Conservation (phyloP, 2,888 invertebrate species). For the Papilio protenor region DNA sequence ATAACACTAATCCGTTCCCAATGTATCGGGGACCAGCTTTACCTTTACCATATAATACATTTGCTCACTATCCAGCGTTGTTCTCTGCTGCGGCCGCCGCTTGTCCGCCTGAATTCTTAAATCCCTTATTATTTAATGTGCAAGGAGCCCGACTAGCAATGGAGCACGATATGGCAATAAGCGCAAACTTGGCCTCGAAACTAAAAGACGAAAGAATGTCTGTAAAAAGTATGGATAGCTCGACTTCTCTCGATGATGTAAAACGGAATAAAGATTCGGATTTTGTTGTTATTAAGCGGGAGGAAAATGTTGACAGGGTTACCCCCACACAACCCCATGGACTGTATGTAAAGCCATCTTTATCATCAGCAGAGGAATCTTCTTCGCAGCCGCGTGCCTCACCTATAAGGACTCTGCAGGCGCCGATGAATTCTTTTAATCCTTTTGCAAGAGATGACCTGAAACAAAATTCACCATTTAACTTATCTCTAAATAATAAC, state of each 20-base stretch:
- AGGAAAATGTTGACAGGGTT: conserved; percentile 75
- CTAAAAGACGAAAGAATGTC: conserved; percentile 79
- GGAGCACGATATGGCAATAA: conserved; percentile 82
- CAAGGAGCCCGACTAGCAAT: conserved; percentile 79
- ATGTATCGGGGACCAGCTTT: conserved; percentile 88
- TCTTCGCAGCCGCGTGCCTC: conserved; percentile 86
- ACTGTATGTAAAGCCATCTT: conserved; percentile 84
- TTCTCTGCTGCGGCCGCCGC: conserved; percentile 79
- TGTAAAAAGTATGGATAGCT: conserved; percentile 76
- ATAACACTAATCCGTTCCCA: conserved; percentile 86
- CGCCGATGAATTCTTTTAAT: conserved; percentile 67
- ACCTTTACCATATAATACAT: conserved; percentile 87
- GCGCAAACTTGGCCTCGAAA: conserved; percentile 81
- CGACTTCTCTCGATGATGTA: conserved; percentile 72
- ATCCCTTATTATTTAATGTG: conserved; percentile 87
- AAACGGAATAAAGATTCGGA: conserved; percentile 72
- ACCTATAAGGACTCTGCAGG: conserved; percentile 85
- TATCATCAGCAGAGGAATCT: conserved; percentile 87
- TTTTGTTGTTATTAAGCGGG: conserved; percentile 63
- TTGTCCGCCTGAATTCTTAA: conserved; percentile 86
- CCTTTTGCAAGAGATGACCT: conserved; percentile 65
- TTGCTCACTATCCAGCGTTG: conserved; percentile 85
- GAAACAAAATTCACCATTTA: conserved; percentile 72
- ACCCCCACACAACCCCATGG: conserved; percentile 83
- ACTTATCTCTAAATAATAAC: conserved; percentile 69